A percentile compares a stretch with the other conserved stretches of the same genome.
Evolutionary conservation across 2,888 invertebrate species (phyloP).

Genomic region (Conistra vaccinii): DNA sequence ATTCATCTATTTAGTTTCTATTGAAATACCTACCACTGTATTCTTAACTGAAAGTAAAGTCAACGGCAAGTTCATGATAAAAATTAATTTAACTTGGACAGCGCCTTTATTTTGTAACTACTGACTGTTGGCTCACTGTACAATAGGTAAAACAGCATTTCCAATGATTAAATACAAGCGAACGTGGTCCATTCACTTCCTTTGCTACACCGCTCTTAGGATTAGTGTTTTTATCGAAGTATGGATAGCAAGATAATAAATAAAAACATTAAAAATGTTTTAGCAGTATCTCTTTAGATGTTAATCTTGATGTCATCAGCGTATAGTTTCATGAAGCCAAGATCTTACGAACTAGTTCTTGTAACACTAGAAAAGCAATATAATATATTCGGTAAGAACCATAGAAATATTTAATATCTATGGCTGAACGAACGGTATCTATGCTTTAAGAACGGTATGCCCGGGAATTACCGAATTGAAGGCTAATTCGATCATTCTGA

Average conservation of each 20-base stretch:
- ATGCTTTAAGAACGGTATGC: too few relatives aligned
- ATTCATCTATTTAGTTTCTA: too few relatives aligned
- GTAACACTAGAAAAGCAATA: constrained; percentile 1
- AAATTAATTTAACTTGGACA: background rate
- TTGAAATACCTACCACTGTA: background rate
- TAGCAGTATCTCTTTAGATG: constrained; percentile 35
- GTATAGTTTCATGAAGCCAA: background rate
- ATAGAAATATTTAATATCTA: too few relatives aligned
- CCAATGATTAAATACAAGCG: background rate
- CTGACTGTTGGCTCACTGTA: background rate
- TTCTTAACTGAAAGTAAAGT: background rate
- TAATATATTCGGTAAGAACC: too few relatives aligned
- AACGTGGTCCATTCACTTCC: constrained; percentile 2
- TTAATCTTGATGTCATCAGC: constrained; percentile 4
- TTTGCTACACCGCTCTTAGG: constrained; percentile 28
- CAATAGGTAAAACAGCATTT: background rate
- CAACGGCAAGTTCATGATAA: background rate
- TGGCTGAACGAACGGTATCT: too few relatives aligned
- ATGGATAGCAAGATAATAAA: constrained; percentile 26
- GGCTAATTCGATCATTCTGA: background rate
- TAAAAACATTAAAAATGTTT: constrained; percentile 42
- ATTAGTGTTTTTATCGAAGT: constrained; percentile 27
- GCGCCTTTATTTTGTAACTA: background rate
- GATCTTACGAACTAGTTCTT: background rate
- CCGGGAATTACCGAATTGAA: background rate